phyloP scores from a whole-genome alignment of 2,797 vertebrate species.

The Phalanger gymnotis region DNA sequence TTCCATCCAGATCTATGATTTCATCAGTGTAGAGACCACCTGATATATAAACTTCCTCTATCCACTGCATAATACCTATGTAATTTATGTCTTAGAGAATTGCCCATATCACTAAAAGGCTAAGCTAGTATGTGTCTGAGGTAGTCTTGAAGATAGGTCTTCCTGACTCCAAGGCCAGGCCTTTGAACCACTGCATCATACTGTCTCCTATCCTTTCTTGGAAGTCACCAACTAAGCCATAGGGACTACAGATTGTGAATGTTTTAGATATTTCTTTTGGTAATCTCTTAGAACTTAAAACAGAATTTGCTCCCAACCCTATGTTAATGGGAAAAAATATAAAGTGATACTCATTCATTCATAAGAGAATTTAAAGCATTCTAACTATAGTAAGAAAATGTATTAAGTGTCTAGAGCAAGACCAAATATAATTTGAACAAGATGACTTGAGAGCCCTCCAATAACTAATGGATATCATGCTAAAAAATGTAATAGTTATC shows the following conservation, averaged over 20 bases:
- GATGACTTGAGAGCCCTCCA: neutral
- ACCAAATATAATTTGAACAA: no score
- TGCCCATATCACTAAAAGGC: neutral
- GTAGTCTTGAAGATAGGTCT: neutral
- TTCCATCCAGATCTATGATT: neutral
- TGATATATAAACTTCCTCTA: neutral
- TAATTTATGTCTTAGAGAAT: neutral
- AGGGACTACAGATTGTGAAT: neutral
- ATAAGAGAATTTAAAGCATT: neutral
- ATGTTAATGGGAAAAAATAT: constrained; percentile 1
- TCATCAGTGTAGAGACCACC: neutral
- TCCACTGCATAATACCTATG: neutral
- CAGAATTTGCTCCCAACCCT: neutral
- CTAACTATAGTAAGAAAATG: neutral
- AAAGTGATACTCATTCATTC: neutral
- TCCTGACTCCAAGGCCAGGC: neutral
- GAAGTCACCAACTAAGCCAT: neutral
- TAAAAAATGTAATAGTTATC: neutral
- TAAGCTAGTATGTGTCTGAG: neutral
- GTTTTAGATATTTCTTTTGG: neutral
- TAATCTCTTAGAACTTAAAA: neutral
- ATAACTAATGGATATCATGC: no score
- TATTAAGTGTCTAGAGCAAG: neutral
- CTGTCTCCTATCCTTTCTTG: neutral
- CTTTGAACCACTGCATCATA: neutral